Evolutionary conservation across 2,797 vertebrate genomes (phyloP).

Genomic region (Falco berigora): DNA sequence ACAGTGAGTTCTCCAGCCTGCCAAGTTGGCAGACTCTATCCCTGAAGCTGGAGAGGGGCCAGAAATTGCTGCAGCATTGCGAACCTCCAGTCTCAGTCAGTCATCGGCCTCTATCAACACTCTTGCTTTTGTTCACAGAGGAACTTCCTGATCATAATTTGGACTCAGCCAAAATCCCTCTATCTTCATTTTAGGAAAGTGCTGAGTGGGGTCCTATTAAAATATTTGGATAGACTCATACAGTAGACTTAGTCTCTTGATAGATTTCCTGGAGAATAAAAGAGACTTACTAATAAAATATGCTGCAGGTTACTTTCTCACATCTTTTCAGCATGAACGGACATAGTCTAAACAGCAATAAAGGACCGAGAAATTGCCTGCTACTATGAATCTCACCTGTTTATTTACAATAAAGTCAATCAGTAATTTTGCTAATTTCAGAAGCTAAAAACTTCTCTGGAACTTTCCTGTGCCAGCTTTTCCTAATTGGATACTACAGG

Average conservation of each 20-base stretch:
- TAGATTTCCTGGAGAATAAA: constrained; percentile 1
- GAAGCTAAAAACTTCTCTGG: background rate
- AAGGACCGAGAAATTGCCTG: constrained; percentile 10
- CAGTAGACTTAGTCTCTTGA: background rate
- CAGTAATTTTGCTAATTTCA: constrained; percentile 9
- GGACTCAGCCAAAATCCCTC: constrained; percentile 29
- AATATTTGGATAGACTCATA: constrained; percentile 33
- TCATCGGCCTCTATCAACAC: constrained; percentile 58
- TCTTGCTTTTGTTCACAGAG: constrained; percentile 46
- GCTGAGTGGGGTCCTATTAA: constrained; percentile 19
- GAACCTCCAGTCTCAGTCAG: constrained; percentile 69
- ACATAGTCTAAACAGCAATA: background rate
- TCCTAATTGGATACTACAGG: background rate
- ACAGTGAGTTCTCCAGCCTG: constrained; percentile 65
- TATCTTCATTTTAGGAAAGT: constrained; percentile 44
- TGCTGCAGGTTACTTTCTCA: background rate
- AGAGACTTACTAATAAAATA: constrained; percentile 16
- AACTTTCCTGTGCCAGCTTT: background rate
- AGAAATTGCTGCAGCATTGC: constrained; percentile 61
- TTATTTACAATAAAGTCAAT: constrained; percentile 12
- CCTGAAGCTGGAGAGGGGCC: constrained; percentile 66
- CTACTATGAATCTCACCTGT: background rate
- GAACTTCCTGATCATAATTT: constrained; percentile 54
- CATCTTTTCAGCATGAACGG: background rate
- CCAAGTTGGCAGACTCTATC: constrained; percentile 73